These are phyloP conservation scores for Lithobates pipiens DNA, from an alignment of 2,797 vertebrate genomes.

Conservation along the genomic window DNA sequence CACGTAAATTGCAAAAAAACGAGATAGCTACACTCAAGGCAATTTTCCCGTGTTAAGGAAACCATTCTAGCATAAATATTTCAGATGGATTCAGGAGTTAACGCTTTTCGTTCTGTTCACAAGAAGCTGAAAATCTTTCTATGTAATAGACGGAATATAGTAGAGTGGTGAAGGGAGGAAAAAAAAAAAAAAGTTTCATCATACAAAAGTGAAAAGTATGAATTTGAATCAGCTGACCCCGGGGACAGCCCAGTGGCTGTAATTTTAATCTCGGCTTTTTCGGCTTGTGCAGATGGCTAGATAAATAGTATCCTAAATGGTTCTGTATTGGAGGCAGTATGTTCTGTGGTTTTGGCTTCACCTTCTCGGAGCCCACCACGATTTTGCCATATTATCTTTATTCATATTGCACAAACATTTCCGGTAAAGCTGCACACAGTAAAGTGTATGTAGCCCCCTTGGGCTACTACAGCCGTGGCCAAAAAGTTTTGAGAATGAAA, in stretches of 20 bases:
- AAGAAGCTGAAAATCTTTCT: neutral
- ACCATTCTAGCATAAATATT: neutral
- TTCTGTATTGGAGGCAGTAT: neutral
- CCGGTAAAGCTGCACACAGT: too few species aligned
- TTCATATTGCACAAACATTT: too few species aligned
- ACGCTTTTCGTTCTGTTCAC: too few species aligned
- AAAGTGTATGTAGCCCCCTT: too few species aligned
- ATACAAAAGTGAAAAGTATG: neutral
- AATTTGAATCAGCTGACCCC: neutral
- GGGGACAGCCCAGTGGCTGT: neutral
- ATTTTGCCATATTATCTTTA: too few species aligned
- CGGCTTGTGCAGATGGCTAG: neutral
- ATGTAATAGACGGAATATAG: neutral
- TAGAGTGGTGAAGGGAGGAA: neutral
- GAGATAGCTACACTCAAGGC: neutral
- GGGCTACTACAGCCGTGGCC: too few species aligned
- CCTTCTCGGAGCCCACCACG: too few species aligned
- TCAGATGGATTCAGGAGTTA: too few species aligned
- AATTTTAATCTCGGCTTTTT: neutral
- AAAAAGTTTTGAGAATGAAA: too few species aligned
- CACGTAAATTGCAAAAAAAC: conserved; percentile 6
- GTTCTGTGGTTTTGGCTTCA: neutral
- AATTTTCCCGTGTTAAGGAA: neutral
- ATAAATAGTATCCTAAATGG: too few species aligned
- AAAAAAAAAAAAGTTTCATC: neutral